Conservation (phyloP, 2,888 invertebrate species). For the Aphidoletes aphidimyza region DNA sequence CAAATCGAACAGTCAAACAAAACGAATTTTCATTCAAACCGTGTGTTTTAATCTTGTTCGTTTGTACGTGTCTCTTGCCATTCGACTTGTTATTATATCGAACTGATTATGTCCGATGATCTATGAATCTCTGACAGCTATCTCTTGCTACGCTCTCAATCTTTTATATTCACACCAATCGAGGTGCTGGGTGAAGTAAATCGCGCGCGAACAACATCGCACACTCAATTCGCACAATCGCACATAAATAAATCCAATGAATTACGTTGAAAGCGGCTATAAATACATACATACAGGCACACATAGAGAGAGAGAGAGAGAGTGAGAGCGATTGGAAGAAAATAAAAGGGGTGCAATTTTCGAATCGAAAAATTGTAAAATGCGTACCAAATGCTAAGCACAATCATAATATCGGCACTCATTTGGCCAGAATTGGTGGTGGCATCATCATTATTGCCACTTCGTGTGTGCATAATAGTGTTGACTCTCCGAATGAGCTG, state of each 20-base stretch:
- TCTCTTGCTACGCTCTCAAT: not conserved
- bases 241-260: slow-evolving; percentile 29
- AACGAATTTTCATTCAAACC: not conserved
- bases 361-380: slow-evolving; percentile 31
- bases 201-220: not conserved
- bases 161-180: not conserved
- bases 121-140: slow-evolving; percentile 45
- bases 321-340: not conserved
- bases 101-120: slow-evolving; percentile 36
- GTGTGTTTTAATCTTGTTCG: slow-evolving; percentile 18
- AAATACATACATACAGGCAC: not conserved
- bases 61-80: slow-evolving; percentile 3
- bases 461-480: not conserved
- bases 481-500: not conserved
- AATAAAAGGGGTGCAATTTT: slow-evolving; percentile 40
- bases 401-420: slow-evolving; percentile 29
- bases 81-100: slow-evolving; percentile 23
- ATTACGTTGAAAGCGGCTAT: not conserved
- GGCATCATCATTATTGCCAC: slow-evolving; percentile 44
- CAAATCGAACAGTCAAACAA: not conserved
- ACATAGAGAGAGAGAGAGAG: not conserved
- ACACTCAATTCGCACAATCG: not conserved
- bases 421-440: slow-evolving; percentile 42
- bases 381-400: slow-evolving; percentile 38
- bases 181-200: not conserved